phyloP scores from a whole-genome alignment of 2,797 vertebrate species.

The Squalus acanthias region DNA sequence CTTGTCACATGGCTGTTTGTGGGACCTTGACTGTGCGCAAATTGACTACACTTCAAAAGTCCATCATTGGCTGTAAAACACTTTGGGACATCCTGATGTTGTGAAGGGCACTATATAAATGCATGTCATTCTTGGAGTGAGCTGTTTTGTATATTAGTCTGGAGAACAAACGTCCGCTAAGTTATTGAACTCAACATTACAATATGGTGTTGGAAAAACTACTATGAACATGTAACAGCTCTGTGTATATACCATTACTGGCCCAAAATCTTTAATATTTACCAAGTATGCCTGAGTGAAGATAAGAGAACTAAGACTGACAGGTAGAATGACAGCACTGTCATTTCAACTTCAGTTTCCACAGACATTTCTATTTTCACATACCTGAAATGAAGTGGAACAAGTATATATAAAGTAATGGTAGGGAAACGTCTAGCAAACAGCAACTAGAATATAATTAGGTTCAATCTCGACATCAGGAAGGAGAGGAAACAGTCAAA shows the following conservation, averaged over 20 bases:
- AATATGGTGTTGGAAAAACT: neutral
- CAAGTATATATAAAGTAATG: neutral
- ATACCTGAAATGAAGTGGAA: neutral
- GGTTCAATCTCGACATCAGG: neutral
- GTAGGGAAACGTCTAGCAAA: neutral
- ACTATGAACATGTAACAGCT: neutral
- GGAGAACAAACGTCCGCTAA: neutral
- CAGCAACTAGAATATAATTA: neutral
- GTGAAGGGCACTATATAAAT: neutral
- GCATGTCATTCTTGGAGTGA: neutral
- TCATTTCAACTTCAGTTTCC: neutral
- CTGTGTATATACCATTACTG: neutral
- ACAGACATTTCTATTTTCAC: neutral
- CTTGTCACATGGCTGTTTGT: no score
- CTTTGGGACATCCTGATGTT: no score
- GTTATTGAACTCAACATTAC: neutral
- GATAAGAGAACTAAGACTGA: neutral
- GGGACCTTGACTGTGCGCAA: no score
- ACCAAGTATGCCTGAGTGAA: neutral
- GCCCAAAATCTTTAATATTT: neutral
- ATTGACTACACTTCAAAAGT: neutral
- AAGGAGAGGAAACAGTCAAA: neutral
- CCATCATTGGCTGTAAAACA: no score
- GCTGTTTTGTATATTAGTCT: neutral
- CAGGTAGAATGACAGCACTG: neutral